Evolutionary conservation across 2,113 vertebrate species (phyloP), one percentile per base, ranked within the genome.

Genomic region (Egretta garzetta): DNA sequence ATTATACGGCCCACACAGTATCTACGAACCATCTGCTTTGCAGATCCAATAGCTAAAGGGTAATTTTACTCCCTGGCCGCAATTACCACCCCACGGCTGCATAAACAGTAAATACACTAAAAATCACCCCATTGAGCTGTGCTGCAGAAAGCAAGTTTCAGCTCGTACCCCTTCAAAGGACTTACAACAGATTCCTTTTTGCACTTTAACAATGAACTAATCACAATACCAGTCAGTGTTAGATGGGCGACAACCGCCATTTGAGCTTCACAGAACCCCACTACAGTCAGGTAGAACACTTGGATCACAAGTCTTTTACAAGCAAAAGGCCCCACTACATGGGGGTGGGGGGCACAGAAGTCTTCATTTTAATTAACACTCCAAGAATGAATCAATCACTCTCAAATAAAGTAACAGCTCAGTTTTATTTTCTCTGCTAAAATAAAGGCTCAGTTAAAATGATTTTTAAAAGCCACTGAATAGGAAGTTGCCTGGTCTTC

Each of bases 41-140:
- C 55, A 45, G 63, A 80, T 32, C 74, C 79, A 62, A 37, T 0
- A 84, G 72, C 90, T 71, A 39, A 39, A 9, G 84, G 86, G 77
- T 12, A 56, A 84, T 68, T 88, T 81, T 59, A 56, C 15, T 71
- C 76, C 45, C 73, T 92, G 94, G 86, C 93, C 91, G 76, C 85
- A 95, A 39, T 49, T 77, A 86, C 43, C 76, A 35, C 47, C 73
- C 30, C 58, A 28, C 1, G 14, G 81, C 20, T 80, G 79, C 75
- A 89, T 21, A 72, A 91, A 96, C 77, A 90, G 58, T 45, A 95
- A 94, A 81, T 33, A 91, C 39, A 52, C 28, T n/a, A 43, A 79
- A 91, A 91, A 94, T 74, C 47, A 60, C 86, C 83, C 58, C 70
- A 20, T 17, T 5, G 58, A 93, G 80, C 84, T 43, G 58, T 5